Conservation (phyloP, 1,140 invertebrate species). For the Hylyphantes graminicola region DNA sequence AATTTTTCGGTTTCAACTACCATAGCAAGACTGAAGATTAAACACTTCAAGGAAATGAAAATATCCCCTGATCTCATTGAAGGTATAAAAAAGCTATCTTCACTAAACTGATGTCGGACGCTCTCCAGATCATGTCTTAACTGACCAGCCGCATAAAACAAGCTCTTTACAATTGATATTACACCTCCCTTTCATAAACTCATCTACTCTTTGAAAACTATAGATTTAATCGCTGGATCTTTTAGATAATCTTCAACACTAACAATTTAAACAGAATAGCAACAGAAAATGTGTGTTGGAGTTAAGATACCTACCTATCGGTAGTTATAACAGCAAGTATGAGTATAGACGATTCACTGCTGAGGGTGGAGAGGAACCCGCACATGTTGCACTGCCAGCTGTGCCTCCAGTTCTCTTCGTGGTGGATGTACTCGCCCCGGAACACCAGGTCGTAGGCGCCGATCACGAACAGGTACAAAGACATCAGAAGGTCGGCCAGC, state of each 20-base stretch:
- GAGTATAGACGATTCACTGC: conserved; percentile 75
- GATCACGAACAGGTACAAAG: conserved; percentile 80
- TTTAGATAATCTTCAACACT: background rate
- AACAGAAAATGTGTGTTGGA: background rate
- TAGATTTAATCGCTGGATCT: background rate
- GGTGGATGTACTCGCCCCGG: conserved; percentile 74
- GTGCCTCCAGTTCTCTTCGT: conserved; percentile 77
- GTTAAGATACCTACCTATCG: conserved; percentile 73
- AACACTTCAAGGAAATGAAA: too few relatives aligned
- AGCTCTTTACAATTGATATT: too few relatives aligned
- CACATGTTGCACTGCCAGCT: conserved; percentile 78
- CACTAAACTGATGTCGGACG: too few relatives aligned
- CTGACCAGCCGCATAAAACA: too few relatives aligned
- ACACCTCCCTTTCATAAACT: too few relatives aligned
- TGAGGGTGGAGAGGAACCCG: conserved; percentile 69
- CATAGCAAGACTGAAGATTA: too few relatives aligned
- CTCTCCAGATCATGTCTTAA: too few relatives aligned
- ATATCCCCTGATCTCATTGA: too few relatives aligned
- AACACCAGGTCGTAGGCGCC: conserved; percentile 76
- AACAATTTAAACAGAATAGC: background rate
- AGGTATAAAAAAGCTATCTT: too few relatives aligned
- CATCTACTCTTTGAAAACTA: too few relatives aligned
- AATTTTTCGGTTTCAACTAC: too few relatives aligned
- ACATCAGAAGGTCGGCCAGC: conserved; percentile 84
- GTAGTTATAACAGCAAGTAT: conserved; percentile 81